Percentiles rank a stretch among this genome's conserved stretches.
These are phyloP conservation scores for Salvator merianae DNA, from an alignment of 2,113 vertebrate species.

Conservation along the genomic window DNA sequence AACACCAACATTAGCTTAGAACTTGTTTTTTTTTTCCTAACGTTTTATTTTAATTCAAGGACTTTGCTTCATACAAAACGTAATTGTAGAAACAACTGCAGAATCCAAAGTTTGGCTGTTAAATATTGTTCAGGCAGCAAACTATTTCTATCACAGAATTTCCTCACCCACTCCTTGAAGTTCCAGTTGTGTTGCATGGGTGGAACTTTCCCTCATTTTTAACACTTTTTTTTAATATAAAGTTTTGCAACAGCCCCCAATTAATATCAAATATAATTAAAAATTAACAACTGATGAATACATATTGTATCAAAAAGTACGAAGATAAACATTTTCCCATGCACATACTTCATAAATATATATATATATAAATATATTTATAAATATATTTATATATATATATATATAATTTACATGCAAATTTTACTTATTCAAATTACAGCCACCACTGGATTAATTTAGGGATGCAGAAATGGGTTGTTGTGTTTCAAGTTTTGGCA, in stretches of 20 bases:
- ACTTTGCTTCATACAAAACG: slow-evolving; percentile 98
- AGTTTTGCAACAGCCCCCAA: slow-evolving; percentile 87
- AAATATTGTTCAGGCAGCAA: slow-evolving; percentile 90
- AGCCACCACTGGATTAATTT: slow-evolving; percentile 82
- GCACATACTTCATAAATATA: slow-evolving; percentile 81
- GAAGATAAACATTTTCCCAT: slow-evolving; percentile 88
- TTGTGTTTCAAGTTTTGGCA: slow-evolving; percentile 78
- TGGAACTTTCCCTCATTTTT: slow-evolving; percentile 72
- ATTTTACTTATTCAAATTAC: slow-evolving; percentile 84
- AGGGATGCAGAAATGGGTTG: slow-evolving; percentile 77
- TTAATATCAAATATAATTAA: slow-evolving; percentile 97
- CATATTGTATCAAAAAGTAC: slow-evolving; percentile 93
- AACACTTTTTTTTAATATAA: slow-evolving; percentile 83
- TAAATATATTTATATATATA: slow-evolving; percentile 73
- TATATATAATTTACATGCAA: slow-evolving; percentile 93
- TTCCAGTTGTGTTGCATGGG: slow-evolving; percentile 77
- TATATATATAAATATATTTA: slow-evolving; percentile 70
- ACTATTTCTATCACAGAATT: slow-evolving; percentile 83
- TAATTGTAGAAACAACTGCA: slow-evolving; percentile 96
- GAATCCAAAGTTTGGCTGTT: slow-evolving; percentile 92
- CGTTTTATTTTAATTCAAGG: slow-evolving; percentile 92
- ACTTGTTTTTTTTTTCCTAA: slow-evolving; percentile 67
- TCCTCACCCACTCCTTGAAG: slow-evolving; percentile 60
- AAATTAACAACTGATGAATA: slow-evolving; percentile 90
- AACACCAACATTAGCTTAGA: slow-evolving; percentile 49